Percentiles rank a stretch among this genome's conserved stretches.
These are phyloP conservation scores for Microplitis demolitor DNA, from an alignment of 1,140 invertebrate genomes.

Conservation along the genomic window DNA sequence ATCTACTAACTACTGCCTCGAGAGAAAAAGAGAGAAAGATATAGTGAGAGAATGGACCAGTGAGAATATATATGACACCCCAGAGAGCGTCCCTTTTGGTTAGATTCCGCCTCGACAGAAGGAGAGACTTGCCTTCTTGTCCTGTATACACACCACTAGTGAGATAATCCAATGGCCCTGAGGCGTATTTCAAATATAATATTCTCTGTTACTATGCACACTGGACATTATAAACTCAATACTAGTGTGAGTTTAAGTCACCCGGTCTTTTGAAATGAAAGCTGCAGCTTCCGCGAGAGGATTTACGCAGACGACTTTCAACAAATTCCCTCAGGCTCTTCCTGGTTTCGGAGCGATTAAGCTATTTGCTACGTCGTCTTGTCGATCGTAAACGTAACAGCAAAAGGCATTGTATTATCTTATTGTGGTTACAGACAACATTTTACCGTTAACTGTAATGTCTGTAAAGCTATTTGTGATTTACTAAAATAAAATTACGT, in stretches of 20 bases:
- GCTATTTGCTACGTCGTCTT: constrained; percentile 4
- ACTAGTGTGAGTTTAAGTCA: background rate
- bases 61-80: background rate
- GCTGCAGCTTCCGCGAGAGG: background rate
- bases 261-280: background rate
- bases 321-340: background rate
- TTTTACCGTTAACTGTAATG: background rate
- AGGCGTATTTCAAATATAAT: background rate
- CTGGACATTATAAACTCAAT: background rate
- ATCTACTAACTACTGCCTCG: background rate
- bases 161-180: background rate
- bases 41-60: background rate
- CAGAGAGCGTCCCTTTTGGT: background rate
- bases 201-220: background rate
- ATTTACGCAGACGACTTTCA: background rate
- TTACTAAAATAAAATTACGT: too few species aligned
- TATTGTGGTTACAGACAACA: background rate
- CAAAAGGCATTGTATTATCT: background rate
- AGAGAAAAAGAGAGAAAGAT: background rate
- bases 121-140: background rate
- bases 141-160: background rate
- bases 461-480: background rate
- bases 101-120: background rate
- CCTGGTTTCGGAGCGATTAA: background rate
- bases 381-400: background rate